A percentile compares a stretch with the other conserved stretches of the same genome.
Conservation (phyloP, 2,113 vertebrate species). For the Ciconia stormi region DNA sequence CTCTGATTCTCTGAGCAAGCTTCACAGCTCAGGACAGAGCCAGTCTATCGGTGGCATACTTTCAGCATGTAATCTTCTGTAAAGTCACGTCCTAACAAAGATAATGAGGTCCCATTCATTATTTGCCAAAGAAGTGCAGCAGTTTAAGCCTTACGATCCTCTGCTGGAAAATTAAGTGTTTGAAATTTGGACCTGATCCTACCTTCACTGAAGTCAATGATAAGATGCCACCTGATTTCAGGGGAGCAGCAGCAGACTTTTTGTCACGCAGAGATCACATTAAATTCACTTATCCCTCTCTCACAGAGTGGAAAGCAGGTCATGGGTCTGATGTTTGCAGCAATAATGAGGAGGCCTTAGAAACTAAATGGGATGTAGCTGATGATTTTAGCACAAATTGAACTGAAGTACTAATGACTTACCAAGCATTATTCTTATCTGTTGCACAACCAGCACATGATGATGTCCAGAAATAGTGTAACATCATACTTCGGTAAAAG, state of each 20-base stretch:
- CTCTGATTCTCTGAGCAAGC: neutral
- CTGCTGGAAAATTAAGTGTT: conserved; percentile 31
- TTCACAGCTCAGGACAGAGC: conserved; percentile 41
- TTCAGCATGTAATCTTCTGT: conserved; percentile 47
- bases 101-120: conserved; percentile 62
- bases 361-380: conserved; percentile 57
- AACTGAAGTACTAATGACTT: conserved; percentile 61
- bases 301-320: conserved; percentile 52
- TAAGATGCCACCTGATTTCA: neutral
- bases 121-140: conserved; percentile 30
- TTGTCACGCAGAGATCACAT: neutral
- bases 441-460: conserved; percentile 43
- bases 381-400: conserved; percentile 65
- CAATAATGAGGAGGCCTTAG: conserved; percentile 53
- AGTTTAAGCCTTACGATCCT: conserved; percentile 11
- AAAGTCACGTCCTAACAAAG: conserved; percentile 54
- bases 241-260: neutral
- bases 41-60: conserved; percentile 15
- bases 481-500: conserved; percentile 2
- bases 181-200: conserved; percentile 39
- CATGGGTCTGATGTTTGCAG: conserved; percentile 48
- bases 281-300: conserved; percentile 43
- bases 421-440: conserved; percentile 49
- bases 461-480: conserved; percentile 48
- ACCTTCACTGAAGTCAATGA: neutral